A percentile compares a stretch with the other conserved stretches of the same genome.
Evolutionary conservation across 2,113 vertebrate species (phyloP).

Genomic region (Dissostichus mawsoni): DNA sequence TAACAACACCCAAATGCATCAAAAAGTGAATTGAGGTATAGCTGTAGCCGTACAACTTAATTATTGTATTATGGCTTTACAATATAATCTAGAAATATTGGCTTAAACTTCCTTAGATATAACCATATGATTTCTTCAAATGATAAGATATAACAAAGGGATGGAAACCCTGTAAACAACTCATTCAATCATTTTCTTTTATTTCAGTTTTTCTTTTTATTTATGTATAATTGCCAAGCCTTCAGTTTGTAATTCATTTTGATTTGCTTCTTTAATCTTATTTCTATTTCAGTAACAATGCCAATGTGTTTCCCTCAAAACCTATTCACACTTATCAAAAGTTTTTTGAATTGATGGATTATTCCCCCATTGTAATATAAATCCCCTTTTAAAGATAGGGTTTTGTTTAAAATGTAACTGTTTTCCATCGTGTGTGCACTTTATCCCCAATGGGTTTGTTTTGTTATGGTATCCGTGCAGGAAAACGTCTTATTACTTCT

Average conservation of each 20-base stretch:
- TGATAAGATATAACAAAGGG: no score
- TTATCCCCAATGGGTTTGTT: not conserved
- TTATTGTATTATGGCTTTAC: no score
- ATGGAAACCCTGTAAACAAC: no score
- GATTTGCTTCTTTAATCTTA: not conserved
- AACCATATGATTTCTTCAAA: no score
- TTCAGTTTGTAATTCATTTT: not conserved
- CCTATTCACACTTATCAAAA: not conserved
- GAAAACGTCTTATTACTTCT: not conserved
- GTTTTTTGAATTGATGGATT: constrained; percentile 18
- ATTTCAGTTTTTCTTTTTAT: not conserved
- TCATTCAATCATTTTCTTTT: not conserved
- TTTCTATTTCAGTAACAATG: not conserved
- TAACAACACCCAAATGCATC: no score
- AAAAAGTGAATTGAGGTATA: no score
- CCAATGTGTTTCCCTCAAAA: not conserved
- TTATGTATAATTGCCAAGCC: not conserved
- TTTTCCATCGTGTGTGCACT: not conserved
- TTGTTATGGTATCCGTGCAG: not conserved
- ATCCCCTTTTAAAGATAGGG: not conserved
- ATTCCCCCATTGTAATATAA: not conserved
- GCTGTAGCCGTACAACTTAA: no score
- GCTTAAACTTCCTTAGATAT: no score
- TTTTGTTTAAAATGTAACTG: constrained; percentile 12
- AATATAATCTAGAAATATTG: no score